These are phyloP conservation scores for Diarsia dahlii DNA, from an alignment of 2,888 invertebrate species.

Conservation along the genomic window DNA sequence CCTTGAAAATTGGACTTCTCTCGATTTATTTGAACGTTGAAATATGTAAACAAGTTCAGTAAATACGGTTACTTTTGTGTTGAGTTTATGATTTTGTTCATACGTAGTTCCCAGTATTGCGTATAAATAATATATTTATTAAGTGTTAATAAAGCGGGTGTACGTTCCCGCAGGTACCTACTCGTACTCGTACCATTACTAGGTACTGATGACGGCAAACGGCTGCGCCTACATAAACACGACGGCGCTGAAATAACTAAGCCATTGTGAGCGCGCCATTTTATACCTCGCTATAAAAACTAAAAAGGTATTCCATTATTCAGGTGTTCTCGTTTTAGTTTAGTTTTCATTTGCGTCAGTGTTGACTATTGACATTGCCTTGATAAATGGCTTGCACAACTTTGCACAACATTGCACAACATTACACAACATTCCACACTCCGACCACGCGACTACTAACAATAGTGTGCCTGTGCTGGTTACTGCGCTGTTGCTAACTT, in stretches of 20 bases:
- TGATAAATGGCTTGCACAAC: conserved; percentile 23
- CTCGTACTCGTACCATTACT: neutral
- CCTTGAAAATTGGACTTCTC: conserved; percentile 9
- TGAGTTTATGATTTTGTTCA: conserved; percentile 1
- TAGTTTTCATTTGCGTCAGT: conserved; percentile 35
- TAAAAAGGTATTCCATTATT: conserved; percentile 44
- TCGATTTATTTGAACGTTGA: conserved; percentile 17
- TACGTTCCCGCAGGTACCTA: neutral
- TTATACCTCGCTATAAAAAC: conserved; percentile 39
- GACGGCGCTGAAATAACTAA: conserved; percentile 41
- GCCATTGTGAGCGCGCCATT: conserved; percentile 32
- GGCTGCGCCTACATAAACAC: conserved; percentile 15
- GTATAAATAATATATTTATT: conserved; percentile 25
- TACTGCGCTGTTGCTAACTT: conserved; percentile 1
- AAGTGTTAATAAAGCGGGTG: conserved; percentile 19
- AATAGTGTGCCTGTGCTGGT: neutral
- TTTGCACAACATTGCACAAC: neutral
- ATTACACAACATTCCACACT: neutral
- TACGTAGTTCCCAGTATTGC: neutral
- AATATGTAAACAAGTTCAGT: conserved; percentile 16
- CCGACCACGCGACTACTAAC: neutral
- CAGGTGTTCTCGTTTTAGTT: conserved; percentile 46
- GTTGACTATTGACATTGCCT: conserved; percentile 39
- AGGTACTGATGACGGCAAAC: neutral
- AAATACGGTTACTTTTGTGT: conserved; percentile 1